Percentiles rank a stretch among this genome's conserved stretches.
Evolutionary conservation across 2,113 vertebrate species (phyloP).

Genomic region (Ondatra zibethicus): DNA sequence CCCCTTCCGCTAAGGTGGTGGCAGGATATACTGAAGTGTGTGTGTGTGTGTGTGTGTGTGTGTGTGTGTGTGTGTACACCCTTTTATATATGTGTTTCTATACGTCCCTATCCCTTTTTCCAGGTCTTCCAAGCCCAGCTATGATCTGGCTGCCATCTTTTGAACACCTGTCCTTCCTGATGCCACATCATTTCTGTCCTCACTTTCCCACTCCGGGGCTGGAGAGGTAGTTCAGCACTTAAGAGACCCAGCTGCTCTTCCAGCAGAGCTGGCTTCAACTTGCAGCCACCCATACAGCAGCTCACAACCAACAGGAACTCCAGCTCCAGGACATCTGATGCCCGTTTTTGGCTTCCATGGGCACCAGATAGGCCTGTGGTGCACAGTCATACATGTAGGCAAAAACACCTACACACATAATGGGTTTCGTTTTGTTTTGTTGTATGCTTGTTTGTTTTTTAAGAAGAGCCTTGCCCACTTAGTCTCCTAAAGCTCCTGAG

Average conservation of each 20-base stretch:
- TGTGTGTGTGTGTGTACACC: not conserved
- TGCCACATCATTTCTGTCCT: not conserved
- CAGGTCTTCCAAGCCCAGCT: not conserved
- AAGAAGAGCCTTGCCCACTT: not conserved
- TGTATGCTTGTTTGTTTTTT: not conserved
- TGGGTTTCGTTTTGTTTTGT: not conserved
- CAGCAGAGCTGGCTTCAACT: not conserved
- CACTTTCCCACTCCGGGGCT: not conserved
- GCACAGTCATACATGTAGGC: not conserved
- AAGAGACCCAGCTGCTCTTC: not conserved
- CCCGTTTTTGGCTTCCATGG: not conserved
- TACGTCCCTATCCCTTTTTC: not conserved
- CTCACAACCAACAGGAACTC: not conserved
- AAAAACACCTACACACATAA: not conserved
- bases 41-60: not conserved
- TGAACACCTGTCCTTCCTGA: not conserved
- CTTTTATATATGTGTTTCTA: not conserved
- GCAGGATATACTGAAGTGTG: not conserved
- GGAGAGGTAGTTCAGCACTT: not conserved
- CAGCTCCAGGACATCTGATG: not conserved
- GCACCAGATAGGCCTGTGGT: not conserved
- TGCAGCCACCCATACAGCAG: too few species aligned
- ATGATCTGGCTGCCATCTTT: not conserved
- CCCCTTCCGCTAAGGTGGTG: not conserved
- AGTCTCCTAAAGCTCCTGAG: not conserved